Evolutionary conservation across 2,888 invertebrate genomes (phyloP).

Genomic region (Chrysotoxum bicinctum): DNA sequence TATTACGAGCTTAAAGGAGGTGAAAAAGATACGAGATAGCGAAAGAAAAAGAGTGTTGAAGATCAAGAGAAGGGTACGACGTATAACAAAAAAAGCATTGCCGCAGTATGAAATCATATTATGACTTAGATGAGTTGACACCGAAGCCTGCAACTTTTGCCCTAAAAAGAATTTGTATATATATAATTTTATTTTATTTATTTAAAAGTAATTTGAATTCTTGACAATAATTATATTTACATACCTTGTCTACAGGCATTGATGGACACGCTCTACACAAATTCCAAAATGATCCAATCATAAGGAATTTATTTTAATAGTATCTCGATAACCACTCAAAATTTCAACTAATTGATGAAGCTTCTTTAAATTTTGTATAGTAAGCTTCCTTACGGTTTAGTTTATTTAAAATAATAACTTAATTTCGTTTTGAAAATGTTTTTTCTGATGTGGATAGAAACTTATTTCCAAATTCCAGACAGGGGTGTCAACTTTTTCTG

Average conservation of each 20-base stretch:
- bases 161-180: background rate
- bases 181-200: background rate
- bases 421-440: slow-evolving; percentile 7
- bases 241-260: slow-evolving; percentile 98
- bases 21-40: slow-evolving; percentile 11
- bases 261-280: slow-evolving; percentile 98
- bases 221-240: slow-evolving; percentile 71
- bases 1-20: slow-evolving; percentile 27
- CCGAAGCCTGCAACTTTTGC: slow-evolving; percentile 61
- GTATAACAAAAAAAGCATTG: slow-evolving; percentile 30
- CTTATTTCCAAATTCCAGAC: slow-evolving; percentile 3
- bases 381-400: background rate
- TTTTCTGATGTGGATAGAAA: background rate
- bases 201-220: background rate
- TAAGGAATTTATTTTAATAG: slow-evolving; percentile 83
- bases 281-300: slow-evolving; percentile 99
- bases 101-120: slow-evolving; percentile 63
- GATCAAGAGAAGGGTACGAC: slow-evolving; percentile 12
- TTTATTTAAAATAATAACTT: background rate
- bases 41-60: background rate
- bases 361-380: slow-evolving; percentile 9
- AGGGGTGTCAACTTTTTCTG: slow-evolving; percentile 30
- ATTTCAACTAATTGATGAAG: slow-evolving; percentile 11
- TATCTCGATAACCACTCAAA: slow-evolving; percentile 21
- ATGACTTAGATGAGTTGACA: slow-evolving; percentile 64